Percentiles rank a stretch among this genome's conserved stretches.
These are phyloP conservation scores for Hirtodrosophila alboralis DNA, from an alignment of 2,888 invertebrate genomes.

Conservation along the genomic window DNA sequence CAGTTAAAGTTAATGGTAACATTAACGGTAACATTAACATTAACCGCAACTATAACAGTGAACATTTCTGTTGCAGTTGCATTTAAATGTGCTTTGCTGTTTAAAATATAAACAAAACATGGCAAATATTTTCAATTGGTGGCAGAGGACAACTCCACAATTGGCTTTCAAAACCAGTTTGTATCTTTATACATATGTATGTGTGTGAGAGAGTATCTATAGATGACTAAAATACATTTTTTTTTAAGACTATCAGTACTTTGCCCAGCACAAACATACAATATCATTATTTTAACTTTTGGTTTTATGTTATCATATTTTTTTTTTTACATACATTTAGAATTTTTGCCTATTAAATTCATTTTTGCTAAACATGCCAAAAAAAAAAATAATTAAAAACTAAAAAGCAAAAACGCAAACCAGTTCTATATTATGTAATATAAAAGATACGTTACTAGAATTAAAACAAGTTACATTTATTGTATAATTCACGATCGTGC, in stretches of 20 bases:
- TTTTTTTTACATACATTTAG: conserved; percentile 3
- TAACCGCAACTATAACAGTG: not conserved
- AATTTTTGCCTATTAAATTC: conserved; percentile 6
- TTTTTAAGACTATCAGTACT: conserved; percentile 48
- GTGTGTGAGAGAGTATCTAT: conserved; percentile 9
- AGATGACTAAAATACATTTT: conserved; percentile 26
- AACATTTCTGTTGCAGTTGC: conserved; percentile 8
- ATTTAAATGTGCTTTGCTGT: conserved; percentile 34
- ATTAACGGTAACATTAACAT: conserved; percentile 7
- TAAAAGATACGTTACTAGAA: not conserved
- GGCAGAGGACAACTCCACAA: conserved; percentile 17
- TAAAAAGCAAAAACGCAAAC: no score
- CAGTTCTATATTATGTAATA: no score
- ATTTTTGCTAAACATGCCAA: conserved; percentile 18
- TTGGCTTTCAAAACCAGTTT: no score
- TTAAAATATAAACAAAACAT: conserved; percentile 32
- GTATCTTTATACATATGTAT: conserved; percentile 6
- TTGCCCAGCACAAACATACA: conserved; percentile 38
- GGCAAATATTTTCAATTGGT: conserved; percentile 15
- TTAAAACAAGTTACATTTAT: conserved; percentile 33
- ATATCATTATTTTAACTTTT: conserved; percentile 3
- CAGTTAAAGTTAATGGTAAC: conserved; percentile 1
- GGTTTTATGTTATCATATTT: not conserved
- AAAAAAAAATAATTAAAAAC: conserved; percentile 5
- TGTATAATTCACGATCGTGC: conserved; percentile 41